These are phyloP conservation scores for Acleris holmiana DNA, from an alignment of 2,888 invertebrate genomes.

Conservation along the genomic window DNA sequence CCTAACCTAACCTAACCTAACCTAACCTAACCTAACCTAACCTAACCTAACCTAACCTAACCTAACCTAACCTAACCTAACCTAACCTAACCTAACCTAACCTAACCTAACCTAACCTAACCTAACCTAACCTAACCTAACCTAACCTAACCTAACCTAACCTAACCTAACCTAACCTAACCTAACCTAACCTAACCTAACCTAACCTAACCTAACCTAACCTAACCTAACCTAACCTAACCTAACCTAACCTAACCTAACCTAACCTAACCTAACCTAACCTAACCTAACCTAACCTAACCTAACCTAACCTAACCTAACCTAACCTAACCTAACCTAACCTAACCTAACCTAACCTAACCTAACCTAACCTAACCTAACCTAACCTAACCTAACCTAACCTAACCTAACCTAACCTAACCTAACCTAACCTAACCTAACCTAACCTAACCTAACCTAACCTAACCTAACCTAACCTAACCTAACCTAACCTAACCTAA, in stretches of 20 bases:
- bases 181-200: slow-evolving; percentile 17
- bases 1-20: slow-evolving; percentile 14
- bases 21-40: slow-evolving; percentile 17
- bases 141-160: slow-evolving; percentile 14
- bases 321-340: slow-evolving; percentile 28
- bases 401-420: slow-evolving; percentile 26
- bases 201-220: slow-evolving; percentile 17
- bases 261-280: slow-evolving; percentile 26
- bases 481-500: slow-evolving; percentile 21
- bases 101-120: slow-evolving; percentile 15
- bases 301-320: slow-evolving; percentile 26
- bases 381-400: slow-evolving; percentile 28
- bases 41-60: slow-evolving; percentile 13
- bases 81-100: slow-evolving; percentile 16
- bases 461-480: slow-evolving; percentile 28
- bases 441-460: slow-evolving; percentile 26
- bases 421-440: slow-evolving; percentile 28
- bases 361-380: slow-evolving; percentile 27
- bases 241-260: slow-evolving; percentile 18
- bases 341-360: slow-evolving; percentile 28
- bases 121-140: slow-evolving; percentile 17
- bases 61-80: slow-evolving; percentile 17
- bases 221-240: slow-evolving; percentile 15
- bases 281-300: slow-evolving; percentile 28
- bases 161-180: slow-evolving; percentile 14